Evolutionary conservation across 2,113 vertebrate species (phyloP).

Genomic region (Oncorhynchus nerka): DNA sequence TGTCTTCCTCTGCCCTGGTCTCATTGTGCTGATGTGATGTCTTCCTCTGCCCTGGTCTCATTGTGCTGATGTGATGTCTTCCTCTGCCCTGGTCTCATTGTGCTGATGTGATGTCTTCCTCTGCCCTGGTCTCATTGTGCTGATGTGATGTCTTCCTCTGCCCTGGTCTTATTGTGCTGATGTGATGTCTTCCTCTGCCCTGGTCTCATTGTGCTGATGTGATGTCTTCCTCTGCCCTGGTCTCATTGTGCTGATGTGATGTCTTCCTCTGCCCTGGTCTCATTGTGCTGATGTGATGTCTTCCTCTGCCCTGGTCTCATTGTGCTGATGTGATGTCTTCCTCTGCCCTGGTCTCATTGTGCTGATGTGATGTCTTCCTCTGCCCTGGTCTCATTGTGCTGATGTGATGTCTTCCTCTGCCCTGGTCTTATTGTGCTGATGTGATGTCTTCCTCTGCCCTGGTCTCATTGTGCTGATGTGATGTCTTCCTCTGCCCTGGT

Average conservation of each 20-base stretch:
- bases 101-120: constrained; percentile 6
- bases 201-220: constrained; percentile 23
- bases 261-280: not conserved
- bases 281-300: constrained; percentile 1
- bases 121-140: too few species aligned
- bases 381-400: too few species aligned
- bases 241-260: not conserved
- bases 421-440: too few species aligned
- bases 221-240: constrained; percentile 10
- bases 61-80: constrained; percentile 7
- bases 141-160: constrained; percentile 12
- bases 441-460: too few species aligned
- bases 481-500: too few species aligned
- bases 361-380: too few species aligned
- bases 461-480: too few species aligned
- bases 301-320: not conserved
- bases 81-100: not conserved
- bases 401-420: too few species aligned
- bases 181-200: constrained; percentile 18
- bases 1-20: constrained; percentile 2
- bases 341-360: too few species aligned
- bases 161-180: too few species aligned
- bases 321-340: too few species aligned
- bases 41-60: not conserved
- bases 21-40: constrained; percentile 15